Percentiles rank a stretch among this genome's conserved stretches.
Conservation (phyloP, 2,888 invertebrate species). For the Trichacis sp. region DNA sequence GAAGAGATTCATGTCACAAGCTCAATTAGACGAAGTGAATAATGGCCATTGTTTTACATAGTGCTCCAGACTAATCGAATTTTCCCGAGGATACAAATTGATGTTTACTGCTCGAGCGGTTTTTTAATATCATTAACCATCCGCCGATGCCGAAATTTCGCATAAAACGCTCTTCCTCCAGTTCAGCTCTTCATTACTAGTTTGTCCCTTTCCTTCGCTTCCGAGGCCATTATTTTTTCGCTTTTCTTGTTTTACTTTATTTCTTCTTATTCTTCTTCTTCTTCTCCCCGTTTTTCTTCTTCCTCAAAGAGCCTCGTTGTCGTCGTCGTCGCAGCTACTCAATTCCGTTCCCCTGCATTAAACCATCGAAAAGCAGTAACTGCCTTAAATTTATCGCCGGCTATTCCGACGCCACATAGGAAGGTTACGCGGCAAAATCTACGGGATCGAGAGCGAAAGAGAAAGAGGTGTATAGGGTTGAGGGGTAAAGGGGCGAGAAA, state of each 20-base stretch:
- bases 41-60: conserved; percentile 27
- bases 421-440: conserved; percentile 16
- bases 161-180: conserved; percentile 40
- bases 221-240: conserved; percentile 37
- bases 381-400: conserved; percentile 64
- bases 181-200: conserved; percentile 44
- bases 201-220: conserved; percentile 31
- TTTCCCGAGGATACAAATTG: conserved; percentile 27
- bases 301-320: conserved; percentile 35
- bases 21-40: background rate
- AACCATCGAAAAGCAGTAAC: conserved; percentile 65
- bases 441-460: conserved; percentile 32
- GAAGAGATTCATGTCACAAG: background rate
- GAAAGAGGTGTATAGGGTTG: conserved; percentile 37
- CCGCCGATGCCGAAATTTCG: conserved; percentile 39
- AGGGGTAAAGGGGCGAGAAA: too few relatives aligned
- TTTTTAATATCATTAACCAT: conserved; percentile 44
- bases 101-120: conserved; percentile 26
- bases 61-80: conserved; percentile 19
- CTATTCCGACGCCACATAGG: conserved; percentile 53
- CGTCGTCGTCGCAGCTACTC: conserved; percentile 57
- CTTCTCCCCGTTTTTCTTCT: conserved; percentile 20
- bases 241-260: conserved; percentile 20
- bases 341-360: conserved; percentile 59
- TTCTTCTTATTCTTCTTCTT: background rate